A percentile compares a stretch with the other conserved stretches of the same genome.
Evolutionary conservation across 2,888 invertebrate species (phyloP).

Genomic region (Aphodius sticticus): DNA sequence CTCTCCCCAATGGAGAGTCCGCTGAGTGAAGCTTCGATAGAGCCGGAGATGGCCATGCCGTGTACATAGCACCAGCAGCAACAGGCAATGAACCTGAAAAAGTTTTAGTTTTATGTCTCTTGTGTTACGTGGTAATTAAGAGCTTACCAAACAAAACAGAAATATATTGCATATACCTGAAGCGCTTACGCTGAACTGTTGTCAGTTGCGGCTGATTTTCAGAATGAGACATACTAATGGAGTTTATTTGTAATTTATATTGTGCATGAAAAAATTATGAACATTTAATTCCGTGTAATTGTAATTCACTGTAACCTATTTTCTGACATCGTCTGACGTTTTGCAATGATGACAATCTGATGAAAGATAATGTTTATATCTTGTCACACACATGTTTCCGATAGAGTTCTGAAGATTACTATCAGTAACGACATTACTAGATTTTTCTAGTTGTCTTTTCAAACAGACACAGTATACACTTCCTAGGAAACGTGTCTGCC

Average conservation of each 20-base stretch:
- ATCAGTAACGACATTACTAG: no score
- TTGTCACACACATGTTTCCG: no score
- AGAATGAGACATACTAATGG: not conserved
- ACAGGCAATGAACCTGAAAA: slow-evolving; percentile 39
- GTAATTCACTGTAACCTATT: no score
- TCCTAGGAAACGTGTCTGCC: no score
- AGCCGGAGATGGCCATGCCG: slow-evolving; percentile 44
- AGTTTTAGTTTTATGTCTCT: not conserved
- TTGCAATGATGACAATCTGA: no score
- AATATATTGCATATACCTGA: not conserved
- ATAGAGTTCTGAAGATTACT: no score
- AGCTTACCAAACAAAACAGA: not conserved
- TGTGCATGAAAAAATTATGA: not conserved
- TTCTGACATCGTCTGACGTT: no score
- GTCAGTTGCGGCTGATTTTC: not conserved
- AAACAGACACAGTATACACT: no score
- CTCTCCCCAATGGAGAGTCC: slow-evolving; percentile 42
- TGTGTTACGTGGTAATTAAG: not conserved
- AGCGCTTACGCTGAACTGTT: not conserved
- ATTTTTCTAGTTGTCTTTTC: no score
- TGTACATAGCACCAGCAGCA: slow-evolving; percentile 38
- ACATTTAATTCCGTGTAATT: no score
- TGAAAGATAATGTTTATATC: no score
- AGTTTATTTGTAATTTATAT: not conserved
- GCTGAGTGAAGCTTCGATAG: slow-evolving; percentile 39